These are phyloP conservation scores for Crypturellus undulatus DNA, from an alignment of 2,113 vertebrate species.

Conservation along the genomic window DNA sequence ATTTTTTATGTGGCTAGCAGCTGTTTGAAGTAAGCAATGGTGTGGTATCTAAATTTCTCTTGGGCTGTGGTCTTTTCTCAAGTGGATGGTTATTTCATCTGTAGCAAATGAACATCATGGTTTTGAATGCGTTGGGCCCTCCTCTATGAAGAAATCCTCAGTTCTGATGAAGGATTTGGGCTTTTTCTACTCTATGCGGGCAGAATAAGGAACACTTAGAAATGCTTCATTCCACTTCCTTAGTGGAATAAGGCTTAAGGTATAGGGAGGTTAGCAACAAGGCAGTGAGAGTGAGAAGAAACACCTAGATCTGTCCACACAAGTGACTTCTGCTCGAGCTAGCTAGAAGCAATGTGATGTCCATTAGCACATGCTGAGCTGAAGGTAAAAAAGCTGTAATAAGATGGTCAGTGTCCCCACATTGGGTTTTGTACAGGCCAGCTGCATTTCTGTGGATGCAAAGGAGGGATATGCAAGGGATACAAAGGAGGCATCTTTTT, in stretches of 20 bases:
- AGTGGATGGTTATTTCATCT: neutral
- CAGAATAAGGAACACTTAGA: neutral
- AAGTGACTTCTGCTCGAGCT: neutral
- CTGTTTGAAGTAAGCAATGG: neutral
- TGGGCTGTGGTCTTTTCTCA: neutral
- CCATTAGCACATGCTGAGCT: neutral
- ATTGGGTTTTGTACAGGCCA: too few species aligned
- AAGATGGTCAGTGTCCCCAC: neutral
- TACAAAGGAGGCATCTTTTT: neutral
- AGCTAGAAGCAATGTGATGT: rapidly evolving
- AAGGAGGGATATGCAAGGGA: rapidly evolving
- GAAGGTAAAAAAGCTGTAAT: neutral
- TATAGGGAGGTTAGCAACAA: neutral
- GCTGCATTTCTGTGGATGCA: neutral
- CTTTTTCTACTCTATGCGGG: neutral
- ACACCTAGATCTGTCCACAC: neutral
- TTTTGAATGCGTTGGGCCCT: neutral
- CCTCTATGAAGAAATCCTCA: neutral
- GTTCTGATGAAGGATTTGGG: neutral
- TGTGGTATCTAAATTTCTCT: neutral
- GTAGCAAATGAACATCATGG: neutral
- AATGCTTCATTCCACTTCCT: too few species aligned
- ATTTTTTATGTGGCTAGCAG: too few species aligned
- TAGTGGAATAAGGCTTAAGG: too few species aligned
- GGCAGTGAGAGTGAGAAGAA: neutral